Evolutionary conservation across 2,888 invertebrate species (phyloP), one percentile per base, ranked within the genome.

Genomic region (Lysandra coridon): DNA sequence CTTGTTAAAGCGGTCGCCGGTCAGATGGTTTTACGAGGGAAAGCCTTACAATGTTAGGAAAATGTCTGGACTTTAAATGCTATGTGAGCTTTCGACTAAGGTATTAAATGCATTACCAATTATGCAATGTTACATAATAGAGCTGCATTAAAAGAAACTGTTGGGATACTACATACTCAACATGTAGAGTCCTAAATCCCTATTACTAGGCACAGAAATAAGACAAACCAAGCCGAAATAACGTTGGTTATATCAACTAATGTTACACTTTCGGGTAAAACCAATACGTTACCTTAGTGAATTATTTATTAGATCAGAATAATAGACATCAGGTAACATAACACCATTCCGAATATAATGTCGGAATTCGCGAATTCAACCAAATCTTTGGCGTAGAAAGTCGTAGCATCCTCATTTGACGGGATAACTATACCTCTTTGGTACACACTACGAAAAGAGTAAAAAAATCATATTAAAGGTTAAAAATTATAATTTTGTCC

Each of bases 1-100:
- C 81, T 78, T 80, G 81, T 81, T 57, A 69, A 23, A 5, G 23
- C 60, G 60, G 60, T 1, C 30, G 64, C 7, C 23, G 64, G 69
- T 33, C 69, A 33, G 69, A 33, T 4, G 69, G 23, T 69, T 69
- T 69, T 33, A 69, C 69, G 69, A 69, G 69, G 12, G 64, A 69
- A 14, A 69, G 5, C 69, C 14, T 69, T 69, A 37, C 69, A 69
- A 37, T 69, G 69, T 69, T 69, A 69, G 37, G 33, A 37, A 17
- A 33, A 37, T 69, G 4, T 17, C 5, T 62, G 14, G 69, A 5
- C 17, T 64, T 30, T 33, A 1, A 7, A 23, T 14, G 12, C 69
- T 14, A 7, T 37, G 12, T 37, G 6, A 64, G 10, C 30, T 30
- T 4, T 69, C 69, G 4, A 37, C 33, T 4, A 4, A 64, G 33